Evolutionary conservation across 2,113 vertebrate species (phyloP).

Genomic region (Tinamus guttatus): DNA sequence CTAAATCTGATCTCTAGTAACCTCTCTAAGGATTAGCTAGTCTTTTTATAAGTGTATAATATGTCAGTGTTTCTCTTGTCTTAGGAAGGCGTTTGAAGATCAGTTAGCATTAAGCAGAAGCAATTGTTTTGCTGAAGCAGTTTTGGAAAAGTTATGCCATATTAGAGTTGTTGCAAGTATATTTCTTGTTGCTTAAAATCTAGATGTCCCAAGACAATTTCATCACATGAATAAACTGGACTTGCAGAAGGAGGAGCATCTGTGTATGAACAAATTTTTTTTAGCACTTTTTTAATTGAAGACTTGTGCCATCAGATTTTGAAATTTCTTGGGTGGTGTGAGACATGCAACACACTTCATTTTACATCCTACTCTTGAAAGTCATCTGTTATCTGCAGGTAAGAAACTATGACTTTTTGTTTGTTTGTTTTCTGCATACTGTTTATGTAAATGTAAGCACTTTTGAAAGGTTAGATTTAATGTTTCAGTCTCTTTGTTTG

Average conservation of each 20-base stretch:
- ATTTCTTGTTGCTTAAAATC: not conserved
- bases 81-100: not conserved
- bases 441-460: not conserved
- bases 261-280: not conserved
- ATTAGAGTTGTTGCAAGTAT: not conserved
- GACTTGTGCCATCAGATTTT: not conserved
- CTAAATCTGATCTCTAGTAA: not conserved
- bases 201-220: not conserved
- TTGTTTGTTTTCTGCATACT: not conserved
- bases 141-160: not conserved
- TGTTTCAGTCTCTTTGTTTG: not conserved
- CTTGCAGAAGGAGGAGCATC: not conserved
- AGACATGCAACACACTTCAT: not conserved
- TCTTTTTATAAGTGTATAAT: not conserved
- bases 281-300: not conserved
- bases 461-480: not conserved
- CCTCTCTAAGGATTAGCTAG: not conserved
- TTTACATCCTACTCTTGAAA: not conserved
- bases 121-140: not conserved
- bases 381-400: not conserved
- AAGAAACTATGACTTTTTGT: not conserved
- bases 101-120: not conserved
- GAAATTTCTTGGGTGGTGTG: not conserved
- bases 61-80: not conserved
- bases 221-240: not conserved